Conservation (phyloP, 2,113 vertebrate genomes). For the Kryptolebias marmoratus region DNA sequence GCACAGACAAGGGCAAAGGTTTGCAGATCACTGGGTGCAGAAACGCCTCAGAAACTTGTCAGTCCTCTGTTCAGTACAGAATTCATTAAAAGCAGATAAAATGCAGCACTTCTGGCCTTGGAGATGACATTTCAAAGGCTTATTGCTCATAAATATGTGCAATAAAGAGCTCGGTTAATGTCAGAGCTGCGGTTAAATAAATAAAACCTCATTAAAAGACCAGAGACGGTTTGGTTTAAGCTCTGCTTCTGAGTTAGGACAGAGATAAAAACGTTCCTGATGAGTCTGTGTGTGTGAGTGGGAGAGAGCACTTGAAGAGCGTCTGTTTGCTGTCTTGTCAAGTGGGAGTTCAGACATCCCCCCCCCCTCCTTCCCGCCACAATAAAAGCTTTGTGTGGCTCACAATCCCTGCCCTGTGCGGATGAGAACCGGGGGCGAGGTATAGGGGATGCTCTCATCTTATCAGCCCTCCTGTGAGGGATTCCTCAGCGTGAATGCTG, state of each 20-base stretch:
- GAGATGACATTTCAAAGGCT: slow-evolving; percentile 8
- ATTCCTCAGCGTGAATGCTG: slow-evolving; percentile 42
- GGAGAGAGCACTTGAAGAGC: slow-evolving; percentile 7
- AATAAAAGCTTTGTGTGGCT: slow-evolving; percentile 70
- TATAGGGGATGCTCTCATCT: slow-evolving; percentile 22
- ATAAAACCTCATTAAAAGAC: not conserved
- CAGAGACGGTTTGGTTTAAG: not conserved
- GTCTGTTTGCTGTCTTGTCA: slow-evolving; percentile 42
- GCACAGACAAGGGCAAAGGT: too few species aligned
- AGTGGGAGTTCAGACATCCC: slow-evolving; percentile 69
- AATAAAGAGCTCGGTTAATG: not conserved
- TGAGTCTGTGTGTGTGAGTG: not conserved
- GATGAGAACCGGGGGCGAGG: slow-evolving; percentile 8
- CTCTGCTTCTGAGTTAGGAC: not conserved
- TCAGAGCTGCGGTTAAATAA: not conserved
- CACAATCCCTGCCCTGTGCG: slow-evolving; percentile 64
- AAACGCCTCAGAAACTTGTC: slow-evolving; percentile 6
- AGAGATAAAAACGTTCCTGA: not conserved
- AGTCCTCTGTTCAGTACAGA: not conserved
- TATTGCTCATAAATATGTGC: not conserved
- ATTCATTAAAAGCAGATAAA: not conserved
- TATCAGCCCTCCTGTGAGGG: slow-evolving; percentile 42
- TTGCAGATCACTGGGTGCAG: not conserved
- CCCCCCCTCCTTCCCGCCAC: slow-evolving; percentile 33
- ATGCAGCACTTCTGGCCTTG: not conserved